Evolutionary conservation across 2,797 vertebrate species (phyloP).

Genomic region (Phrynocephalus forsythii): DNA sequence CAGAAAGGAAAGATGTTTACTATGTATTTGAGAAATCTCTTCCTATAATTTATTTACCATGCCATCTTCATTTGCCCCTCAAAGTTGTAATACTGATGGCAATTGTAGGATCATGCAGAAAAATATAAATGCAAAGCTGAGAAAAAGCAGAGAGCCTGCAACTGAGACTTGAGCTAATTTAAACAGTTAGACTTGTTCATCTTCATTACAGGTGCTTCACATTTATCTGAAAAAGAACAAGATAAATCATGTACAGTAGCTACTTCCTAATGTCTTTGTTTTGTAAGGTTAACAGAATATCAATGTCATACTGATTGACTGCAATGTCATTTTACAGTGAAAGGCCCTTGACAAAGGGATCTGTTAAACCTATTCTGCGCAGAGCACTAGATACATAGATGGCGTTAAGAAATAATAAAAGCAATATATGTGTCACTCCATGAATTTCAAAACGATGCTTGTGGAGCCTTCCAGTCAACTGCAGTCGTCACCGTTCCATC

Average conservation of each 20-base stretch:
- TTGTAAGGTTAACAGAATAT: constrained; percentile 1
- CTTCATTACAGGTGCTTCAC: constrained; percentile 29
- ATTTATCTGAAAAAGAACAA: constrained; percentile 35
- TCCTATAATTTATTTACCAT: not conserved
- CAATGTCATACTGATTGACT: constrained; percentile 4
- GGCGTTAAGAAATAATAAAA: not conserved
- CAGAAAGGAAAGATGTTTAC: not conserved
- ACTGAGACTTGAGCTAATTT: constrained; percentile 43
- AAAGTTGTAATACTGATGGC: constrained; percentile 28
- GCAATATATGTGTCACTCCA: constrained; percentile 16
- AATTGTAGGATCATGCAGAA: not conserved
- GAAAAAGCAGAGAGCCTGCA: not conserved
- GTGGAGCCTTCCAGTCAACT: rapidly evolving
- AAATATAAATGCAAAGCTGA: not conserved
- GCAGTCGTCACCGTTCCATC: constrained; percentile 82
- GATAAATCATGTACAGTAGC: constrained; percentile 16
- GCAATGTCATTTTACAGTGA: not conserved
- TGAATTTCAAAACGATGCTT: not conserved
- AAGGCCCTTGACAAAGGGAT: not conserved
- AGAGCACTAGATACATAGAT: not conserved
- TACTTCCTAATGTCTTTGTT: constrained; percentile 43
- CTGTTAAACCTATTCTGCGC: not conserved
- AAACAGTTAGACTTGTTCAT: constrained; percentile 25
- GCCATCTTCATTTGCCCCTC: constrained; percentile 44
- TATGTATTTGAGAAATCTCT: constrained; percentile 4